A percentile compares a stretch with the other conserved stretches of the same genome.
phyloP scores from a whole-genome alignment of 2,797 vertebrate genomes.

The Pyrocephalus nanus region DNA sequence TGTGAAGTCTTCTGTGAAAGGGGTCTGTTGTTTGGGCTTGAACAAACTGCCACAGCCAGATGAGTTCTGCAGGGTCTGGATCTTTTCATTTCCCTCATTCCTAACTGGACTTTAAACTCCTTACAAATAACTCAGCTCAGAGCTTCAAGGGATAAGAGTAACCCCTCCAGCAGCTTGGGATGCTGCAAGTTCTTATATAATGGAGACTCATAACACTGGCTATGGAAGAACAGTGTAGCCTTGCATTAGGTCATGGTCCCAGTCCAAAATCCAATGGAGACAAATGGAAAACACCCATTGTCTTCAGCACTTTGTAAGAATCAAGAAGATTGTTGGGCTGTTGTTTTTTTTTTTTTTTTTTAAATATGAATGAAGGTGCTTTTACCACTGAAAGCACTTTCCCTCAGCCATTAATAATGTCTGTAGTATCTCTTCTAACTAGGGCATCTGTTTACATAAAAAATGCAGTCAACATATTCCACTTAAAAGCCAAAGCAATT shows the following conservation, averaged over 20 bases:
- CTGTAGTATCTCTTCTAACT: constrained; percentile 45
- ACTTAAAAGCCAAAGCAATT: constrained; percentile 23
- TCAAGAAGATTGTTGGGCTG: neutral
- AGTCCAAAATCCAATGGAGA: neutral
- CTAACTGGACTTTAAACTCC: neutral
- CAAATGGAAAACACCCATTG: neutral
- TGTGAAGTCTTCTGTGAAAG: neutral
- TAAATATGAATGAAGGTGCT: constrained; percentile 55
- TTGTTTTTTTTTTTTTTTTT: constrained; percentile 1
- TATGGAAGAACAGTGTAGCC: neutral
- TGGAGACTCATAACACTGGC: neutral
- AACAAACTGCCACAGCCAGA: neutral
- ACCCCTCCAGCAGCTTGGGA: neutral
- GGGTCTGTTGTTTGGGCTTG: neutral
- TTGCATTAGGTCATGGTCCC: neutral
- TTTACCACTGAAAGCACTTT: constrained; percentile 54
- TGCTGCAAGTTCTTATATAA: neutral
- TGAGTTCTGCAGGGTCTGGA: neutral
- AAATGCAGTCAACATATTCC: constrained; percentile 29
- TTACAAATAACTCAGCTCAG: neutral
- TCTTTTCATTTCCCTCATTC: neutral
- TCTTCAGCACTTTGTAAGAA: neutral
- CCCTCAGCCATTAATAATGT: constrained; percentile 37
- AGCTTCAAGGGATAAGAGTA: neutral
- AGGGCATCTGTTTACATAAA: constrained; percentile 51